Conservation (phyloP, 2,113 vertebrate genomes). For the Thunnus thynnus region DNA sequence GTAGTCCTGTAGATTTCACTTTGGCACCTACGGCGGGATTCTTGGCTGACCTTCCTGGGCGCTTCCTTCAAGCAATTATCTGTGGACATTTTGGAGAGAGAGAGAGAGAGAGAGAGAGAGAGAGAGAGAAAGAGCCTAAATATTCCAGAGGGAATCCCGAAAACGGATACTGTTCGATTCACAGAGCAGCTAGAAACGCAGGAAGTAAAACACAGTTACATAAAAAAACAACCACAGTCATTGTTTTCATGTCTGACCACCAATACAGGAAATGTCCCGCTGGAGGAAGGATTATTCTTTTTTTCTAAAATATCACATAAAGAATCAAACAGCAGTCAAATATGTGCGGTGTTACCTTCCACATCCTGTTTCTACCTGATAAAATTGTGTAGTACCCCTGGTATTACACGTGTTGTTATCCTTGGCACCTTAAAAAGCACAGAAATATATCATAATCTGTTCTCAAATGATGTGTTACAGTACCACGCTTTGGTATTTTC, state of each 20-base stretch:
- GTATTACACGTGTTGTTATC: slow-evolving; percentile 6
- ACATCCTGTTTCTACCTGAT: slow-evolving; percentile 30
- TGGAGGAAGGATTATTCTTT: neutral
- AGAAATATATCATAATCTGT: slow-evolving; percentile 54
- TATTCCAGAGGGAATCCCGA: slow-evolving; percentile 61
- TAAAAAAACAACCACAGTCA: neutral
- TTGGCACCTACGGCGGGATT: slow-evolving; percentile 71
- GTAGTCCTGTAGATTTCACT: slow-evolving; percentile 80
- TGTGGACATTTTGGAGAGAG: slow-evolving; percentile 61
- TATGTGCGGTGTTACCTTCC: neutral
- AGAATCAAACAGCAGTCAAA: slow-evolving; percentile 26
- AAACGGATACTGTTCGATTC: slow-evolving; percentile 31
- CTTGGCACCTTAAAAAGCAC: slow-evolving; percentile 16
- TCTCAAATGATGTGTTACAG: slow-evolving; percentile 47
- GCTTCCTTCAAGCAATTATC: slow-evolving; percentile 78
- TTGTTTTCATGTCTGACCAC: neutral
- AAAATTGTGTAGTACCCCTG: slow-evolving; percentile 25
- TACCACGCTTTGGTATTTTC: slow-evolving; percentile 45
- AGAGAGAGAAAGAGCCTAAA: slow-evolving; percentile 37
- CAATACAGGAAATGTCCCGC: slow-evolving; percentile 7
- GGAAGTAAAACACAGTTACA: slow-evolving; percentile 8
- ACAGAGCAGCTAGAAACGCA: neutral
- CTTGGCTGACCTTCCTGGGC: slow-evolving; percentile 81
- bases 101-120: slow-evolving; percentile 1
- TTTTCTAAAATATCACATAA: slow-evolving; percentile 11